These are phyloP conservation scores for Crenichthys baileyi DNA, from an alignment of 2,797 vertebrate species.

Conservation along the genomic window DNA sequence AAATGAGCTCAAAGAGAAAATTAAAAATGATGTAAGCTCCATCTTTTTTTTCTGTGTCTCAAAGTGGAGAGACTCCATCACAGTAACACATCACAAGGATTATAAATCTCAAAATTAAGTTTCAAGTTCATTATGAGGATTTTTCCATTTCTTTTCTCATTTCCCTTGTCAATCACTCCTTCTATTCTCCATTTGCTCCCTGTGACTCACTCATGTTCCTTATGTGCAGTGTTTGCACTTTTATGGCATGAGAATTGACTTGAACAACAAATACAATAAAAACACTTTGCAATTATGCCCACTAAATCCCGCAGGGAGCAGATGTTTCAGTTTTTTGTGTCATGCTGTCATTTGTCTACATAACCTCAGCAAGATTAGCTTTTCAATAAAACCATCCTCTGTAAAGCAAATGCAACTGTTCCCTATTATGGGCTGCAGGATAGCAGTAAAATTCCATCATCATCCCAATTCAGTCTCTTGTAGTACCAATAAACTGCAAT, in stretches of 20 bases:
- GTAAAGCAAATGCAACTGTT: slow-evolving; percentile 38
- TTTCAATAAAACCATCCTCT: slow-evolving; percentile 57
- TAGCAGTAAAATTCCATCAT: slow-evolving; percentile 53
- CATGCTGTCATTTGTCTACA: slow-evolving; percentile 54
- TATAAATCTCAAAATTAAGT: background rate
- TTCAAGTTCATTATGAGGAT: background rate
- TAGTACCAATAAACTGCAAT: slow-evolving; percentile 44
- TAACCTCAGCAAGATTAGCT: slow-evolving; percentile 51
- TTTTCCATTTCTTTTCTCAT: background rate
- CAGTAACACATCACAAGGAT: background rate
- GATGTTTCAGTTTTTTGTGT: slow-evolving; percentile 47
- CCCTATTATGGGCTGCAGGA: slow-evolving; percentile 23
- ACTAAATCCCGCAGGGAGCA: slow-evolving; percentile 50
- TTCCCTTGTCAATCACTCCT: background rate
- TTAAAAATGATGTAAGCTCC: background rate
- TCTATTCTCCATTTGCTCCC: background rate
- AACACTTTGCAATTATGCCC: slow-evolving; percentile 48
- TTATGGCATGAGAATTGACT: slow-evolving; percentile 60
- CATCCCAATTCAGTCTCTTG: slow-evolving; percentile 38
- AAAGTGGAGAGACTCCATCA: background rate
- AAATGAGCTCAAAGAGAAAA: background rate
- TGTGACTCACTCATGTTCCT: slow-evolving; percentile 32
- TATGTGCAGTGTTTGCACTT: slow-evolving; percentile 60
- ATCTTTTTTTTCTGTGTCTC: background rate
- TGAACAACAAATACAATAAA: slow-evolving; percentile 66